Base-by-base conservation (phyloP, 1,140 invertebrate genomes). In the Cotesia vestalis region DNA sequence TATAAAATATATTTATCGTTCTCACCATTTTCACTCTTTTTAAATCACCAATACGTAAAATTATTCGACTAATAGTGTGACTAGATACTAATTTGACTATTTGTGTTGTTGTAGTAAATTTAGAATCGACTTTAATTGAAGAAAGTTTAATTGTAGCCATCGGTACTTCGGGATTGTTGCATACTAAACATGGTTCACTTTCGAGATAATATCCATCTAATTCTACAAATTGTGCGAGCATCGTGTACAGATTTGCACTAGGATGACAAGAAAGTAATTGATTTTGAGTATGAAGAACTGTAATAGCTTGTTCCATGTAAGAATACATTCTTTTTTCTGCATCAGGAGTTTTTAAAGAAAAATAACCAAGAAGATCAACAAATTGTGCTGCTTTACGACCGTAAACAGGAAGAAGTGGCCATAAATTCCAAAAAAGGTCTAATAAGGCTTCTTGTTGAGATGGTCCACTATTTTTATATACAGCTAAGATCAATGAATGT, bases 21-120 rank as follows among this genome's bases (percentile, higher is more conserved):
- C 96, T 91, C 71, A 99, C 96, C 97, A 99, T 99, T 88, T 99
- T 98, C 9, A 95, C 96, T 74, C 96, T 90, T 84, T 99, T 99
- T 52, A 99, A 88, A 87, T 99, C 98, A 12, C 93, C 95, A 76
- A 99, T 96, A 57, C 96, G 91, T 11, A 99, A 89, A 4, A 93
- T 94, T 67, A 99, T 95, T 78, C 96, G 95, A 78, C 96, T 97
- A 66, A 99, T 98, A 66, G 94, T 97, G 81, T 99, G 95, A 82
- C 95, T 95, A 61, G 95, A 95, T 38, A 97, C 92, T 60, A 99
- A 87, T 87, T 99, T 99, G 1, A 99, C 95, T 64, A 99, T 98
- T 87, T 98, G 97, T 3, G 96, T 98, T 2, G 95, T 98, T 1
- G 97, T 98, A 0, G 97, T 99, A 82, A 97, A 99, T 88, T 98